These are phyloP conservation scores for Dryococelus australis DNA, from an alignment of 2,888 invertebrate species.

Conservation along the genomic window DNA sequence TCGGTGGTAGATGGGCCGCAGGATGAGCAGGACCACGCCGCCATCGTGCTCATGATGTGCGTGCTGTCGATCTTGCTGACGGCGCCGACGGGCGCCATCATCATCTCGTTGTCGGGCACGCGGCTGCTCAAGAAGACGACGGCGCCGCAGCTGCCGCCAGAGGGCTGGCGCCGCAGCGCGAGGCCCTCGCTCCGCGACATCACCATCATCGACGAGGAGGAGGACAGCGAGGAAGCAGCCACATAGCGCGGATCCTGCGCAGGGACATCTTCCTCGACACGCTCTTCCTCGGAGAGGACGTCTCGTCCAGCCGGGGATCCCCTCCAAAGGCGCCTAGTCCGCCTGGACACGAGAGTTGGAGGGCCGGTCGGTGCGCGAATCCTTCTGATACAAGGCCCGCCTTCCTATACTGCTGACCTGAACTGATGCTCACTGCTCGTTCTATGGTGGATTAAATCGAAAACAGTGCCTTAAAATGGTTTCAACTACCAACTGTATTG, in stretches of 20 bases:
- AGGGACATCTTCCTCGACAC: too few species aligned
- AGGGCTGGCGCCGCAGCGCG: conserved; percentile 79
- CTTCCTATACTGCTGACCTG: too few species aligned
- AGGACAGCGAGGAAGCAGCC: conserved; percentile 66
- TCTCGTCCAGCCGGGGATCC: too few species aligned
- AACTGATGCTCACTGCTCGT: too few species aligned
- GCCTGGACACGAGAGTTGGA: too few species aligned
- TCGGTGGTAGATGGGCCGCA: conserved; percentile 60
- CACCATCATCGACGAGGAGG: conserved; percentile 85
- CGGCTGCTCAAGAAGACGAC: conserved; percentile 79
- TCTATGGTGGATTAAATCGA: too few species aligned
- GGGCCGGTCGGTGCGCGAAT: too few species aligned
- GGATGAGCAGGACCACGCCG: conserved; percentile 58
- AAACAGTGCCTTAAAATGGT: too few species aligned
- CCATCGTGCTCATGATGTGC: conserved; percentile 77
- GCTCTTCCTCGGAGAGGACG: too few species aligned
- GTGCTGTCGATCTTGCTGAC: conserved; percentile 85
- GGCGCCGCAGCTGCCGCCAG: conserved; percentile 58
- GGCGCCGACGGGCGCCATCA: conserved; percentile 83
- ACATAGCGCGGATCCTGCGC: not conserved
- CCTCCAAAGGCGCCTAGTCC: too few species aligned
- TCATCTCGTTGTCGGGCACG: conserved; percentile 80
- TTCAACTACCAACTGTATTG: too few species aligned
- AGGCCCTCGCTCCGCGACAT: conserved; percentile 86
- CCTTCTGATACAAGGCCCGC: too few species aligned